Conservation (phyloP, 2,888 invertebrate species). For the Drosophila vallismaia region DNA sequence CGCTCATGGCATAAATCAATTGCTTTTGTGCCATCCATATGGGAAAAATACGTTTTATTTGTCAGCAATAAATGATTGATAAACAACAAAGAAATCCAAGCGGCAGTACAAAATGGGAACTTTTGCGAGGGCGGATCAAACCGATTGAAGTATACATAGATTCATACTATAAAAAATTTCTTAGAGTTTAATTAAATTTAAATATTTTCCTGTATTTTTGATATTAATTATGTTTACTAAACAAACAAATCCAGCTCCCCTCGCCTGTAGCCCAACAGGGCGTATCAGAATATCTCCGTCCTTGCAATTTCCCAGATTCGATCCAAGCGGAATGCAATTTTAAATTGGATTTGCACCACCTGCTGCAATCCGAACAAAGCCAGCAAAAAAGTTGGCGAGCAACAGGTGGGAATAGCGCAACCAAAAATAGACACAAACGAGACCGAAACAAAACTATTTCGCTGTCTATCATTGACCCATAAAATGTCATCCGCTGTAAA, state of each 20-base stretch:
- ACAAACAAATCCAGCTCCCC: background rate
- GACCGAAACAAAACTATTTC: conserved; percentile 14
- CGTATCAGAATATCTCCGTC: background rate
- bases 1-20: conserved; percentile 50
- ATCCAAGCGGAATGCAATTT: conserved; percentile 55
- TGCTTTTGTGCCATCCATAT: conserved; percentile 52
- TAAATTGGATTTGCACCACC: conserved; percentile 71
- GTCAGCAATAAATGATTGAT: conserved; percentile 49
- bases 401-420: conserved; percentile 64
- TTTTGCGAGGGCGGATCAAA: conserved; percentile 31
- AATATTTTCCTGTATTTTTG: too few species aligned
- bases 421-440: conserved; percentile 18
- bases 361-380: conserved; percentile 37
- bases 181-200: too few species aligned
- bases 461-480: conserved; percentile 43
- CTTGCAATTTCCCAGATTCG: background rate
- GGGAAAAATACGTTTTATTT: conserved; percentile 59
- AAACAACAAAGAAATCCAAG: conserved; percentile 42
- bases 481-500: conserved; percentile 46
- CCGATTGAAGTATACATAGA: conserved; percentile 14
- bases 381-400: conserved; percentile 26
- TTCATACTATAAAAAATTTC: too few species aligned
- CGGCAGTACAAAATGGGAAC: conserved; percentile 14
- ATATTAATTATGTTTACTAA: background rate
- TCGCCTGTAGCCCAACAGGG: conserved; percentile 9